phyloP scores from a whole-genome alignment of 2,797 vertebrate genomes.

The Parotocinclus haroldoi region DNA sequence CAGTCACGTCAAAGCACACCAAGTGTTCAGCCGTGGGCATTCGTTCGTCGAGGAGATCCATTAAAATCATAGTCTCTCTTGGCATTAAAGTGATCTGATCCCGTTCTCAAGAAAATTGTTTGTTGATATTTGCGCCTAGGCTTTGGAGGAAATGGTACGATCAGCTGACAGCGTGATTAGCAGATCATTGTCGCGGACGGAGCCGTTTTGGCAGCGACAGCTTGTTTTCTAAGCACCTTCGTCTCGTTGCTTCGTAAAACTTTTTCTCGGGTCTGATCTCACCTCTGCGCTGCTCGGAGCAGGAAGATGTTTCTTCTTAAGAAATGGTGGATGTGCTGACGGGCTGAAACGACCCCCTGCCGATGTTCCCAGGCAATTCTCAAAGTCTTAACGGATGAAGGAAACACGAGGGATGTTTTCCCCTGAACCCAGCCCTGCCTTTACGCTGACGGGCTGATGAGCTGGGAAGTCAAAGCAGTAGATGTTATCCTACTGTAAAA shows the following conservation, averaged over 20 bases:
- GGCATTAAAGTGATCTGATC: neutral
- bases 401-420: conserved; percentile 33
- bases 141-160: neutral
- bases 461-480: conserved; percentile 51
- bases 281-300: conserved; percentile 51
- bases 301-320: conserved; percentile 51
- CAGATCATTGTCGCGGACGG: neutral
- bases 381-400: conserved; percentile 21
- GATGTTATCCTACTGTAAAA: conserved; percentile 39
- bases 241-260: conserved; percentile 34
- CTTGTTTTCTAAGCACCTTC: neutral
- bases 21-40: too few species aligned
- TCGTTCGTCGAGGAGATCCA: too few species aligned
- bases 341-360: conserved; percentile 49
- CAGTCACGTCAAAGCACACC: too few species aligned
- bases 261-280: conserved; percentile 49
- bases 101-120: neutral
- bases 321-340: conserved; percentile 33
- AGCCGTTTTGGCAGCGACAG: neutral
- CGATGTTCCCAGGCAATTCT: conserved; percentile 53
- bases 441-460: conserved; percentile 47
- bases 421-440: conserved; percentile 51
- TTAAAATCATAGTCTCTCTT: too few species aligned
- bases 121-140: neutral
- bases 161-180: neutral